Conservation (phyloP, 2,113 vertebrate genomes). For the Girardinichthys multiradiatus region DNA sequence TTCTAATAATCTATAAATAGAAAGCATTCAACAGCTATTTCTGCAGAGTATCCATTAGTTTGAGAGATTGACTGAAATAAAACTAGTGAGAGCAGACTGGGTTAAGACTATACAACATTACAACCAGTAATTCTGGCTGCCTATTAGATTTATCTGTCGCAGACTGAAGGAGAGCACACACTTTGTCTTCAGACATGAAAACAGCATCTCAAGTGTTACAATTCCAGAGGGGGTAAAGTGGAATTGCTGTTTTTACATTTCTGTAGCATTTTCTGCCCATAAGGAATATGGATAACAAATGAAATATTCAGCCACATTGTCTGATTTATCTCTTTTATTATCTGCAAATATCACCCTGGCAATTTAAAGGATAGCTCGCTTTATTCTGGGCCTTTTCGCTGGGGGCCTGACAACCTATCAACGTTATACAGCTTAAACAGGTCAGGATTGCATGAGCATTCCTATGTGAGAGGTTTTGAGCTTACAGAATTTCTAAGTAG, state of each 20-base stretch:
- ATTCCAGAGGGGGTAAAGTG: constrained; percentile 81
- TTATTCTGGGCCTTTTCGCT: constrained; percentile 77
- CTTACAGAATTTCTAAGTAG: constrained; percentile 76
- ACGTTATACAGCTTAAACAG: constrained; percentile 83
- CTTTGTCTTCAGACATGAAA: constrained; percentile 83
- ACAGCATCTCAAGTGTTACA: constrained; percentile 81
- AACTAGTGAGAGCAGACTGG: constrained; percentile 66
- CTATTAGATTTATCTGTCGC: constrained; percentile 81
- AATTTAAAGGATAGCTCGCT: constrained; percentile 84
- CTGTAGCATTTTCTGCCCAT: constrained; percentile 86
- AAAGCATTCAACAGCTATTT: constrained; percentile 43
- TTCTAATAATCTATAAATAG: constrained; percentile 63
- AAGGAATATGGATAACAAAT: constrained; percentile 93
- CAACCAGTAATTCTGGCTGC: constrained; percentile 81
- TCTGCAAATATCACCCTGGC: constrained; percentile 83
- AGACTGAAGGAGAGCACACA: constrained; percentile 73
- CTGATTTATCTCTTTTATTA: constrained; percentile 90
- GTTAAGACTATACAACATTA: constrained; percentile 81
- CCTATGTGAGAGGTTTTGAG: constrained; percentile 82
- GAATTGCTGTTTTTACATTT: constrained; percentile 88
- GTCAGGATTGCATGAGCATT: constrained; percentile 79
- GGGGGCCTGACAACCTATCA: constrained; percentile 84
- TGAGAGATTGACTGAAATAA: constrained; percentile 71
- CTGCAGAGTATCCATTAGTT: constrained; percentile 57
- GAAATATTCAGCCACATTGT: constrained; percentile 89